Evolutionary conservation across 2,888 invertebrate genomes (phyloP).

Genomic region (Andrena camellia): DNA sequence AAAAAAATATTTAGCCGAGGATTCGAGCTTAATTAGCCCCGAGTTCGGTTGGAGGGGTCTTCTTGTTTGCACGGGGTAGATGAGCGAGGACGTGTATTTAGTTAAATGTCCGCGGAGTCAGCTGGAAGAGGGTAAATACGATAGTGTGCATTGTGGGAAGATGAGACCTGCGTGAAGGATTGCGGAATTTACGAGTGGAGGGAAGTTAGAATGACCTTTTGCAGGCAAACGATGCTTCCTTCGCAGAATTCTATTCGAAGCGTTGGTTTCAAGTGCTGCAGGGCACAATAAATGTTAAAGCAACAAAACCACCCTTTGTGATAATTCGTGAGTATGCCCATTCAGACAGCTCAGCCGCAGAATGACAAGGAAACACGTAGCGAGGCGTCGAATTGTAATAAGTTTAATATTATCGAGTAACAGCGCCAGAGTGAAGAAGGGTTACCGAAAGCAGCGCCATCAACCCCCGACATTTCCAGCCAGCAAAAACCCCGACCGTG

Average conservation of each 20-base stretch:
- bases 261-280: neutral
- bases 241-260: neutral
- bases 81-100: slow-evolving; percentile 26
- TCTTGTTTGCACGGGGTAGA: slow-evolving; percentile 7
- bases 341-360: too few species aligned
- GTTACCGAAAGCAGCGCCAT: neutral
- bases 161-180: neutral
- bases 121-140: neutral
- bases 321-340: too few species aligned
- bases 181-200: neutral
- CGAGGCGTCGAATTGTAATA: too few species aligned
- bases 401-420: neutral
- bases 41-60: neutral
- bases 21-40: slow-evolving; percentile 32
- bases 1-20: slow-evolving; percentile 9
- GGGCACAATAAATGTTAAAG: too few species aligned
- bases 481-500: neutral
- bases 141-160: neutral
- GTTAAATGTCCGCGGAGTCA: slow-evolving; percentile 13
- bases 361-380: neutral
- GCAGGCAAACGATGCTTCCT: neutral
- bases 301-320: too few species aligned
- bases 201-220: neutral
- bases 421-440: neutral
- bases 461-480: slow-evolving; percentile 13